Evolutionary conservation across 2,888 invertebrate species (phyloP).

Genomic region (Tribolium freemani): DNA sequence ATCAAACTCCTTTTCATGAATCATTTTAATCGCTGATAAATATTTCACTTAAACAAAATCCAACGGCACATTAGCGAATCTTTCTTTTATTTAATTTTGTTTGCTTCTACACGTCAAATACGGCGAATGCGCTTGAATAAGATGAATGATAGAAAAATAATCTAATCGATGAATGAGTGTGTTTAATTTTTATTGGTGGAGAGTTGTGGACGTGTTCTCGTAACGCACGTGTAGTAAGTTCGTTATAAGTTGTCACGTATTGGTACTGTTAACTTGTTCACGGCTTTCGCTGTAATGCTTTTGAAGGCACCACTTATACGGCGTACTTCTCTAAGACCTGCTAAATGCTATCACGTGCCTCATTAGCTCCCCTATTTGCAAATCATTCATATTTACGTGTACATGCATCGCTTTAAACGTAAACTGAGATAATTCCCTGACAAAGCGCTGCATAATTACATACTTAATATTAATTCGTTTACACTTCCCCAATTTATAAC

Average conservation of each 20-base stretch:
- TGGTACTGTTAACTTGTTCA: conserved; percentile 40
- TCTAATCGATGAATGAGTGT: conserved; percentile 9
- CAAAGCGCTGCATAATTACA: conserved; percentile 40
- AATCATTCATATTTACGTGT: conserved; percentile 46
- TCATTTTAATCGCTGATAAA: conserved; percentile 45
- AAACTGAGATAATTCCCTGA: conserved; percentile 40
- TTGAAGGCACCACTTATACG: conserved; percentile 35
- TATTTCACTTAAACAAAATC: conserved; percentile 44
- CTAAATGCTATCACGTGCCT: conserved; percentile 45
- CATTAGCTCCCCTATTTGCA: conserved; percentile 45
- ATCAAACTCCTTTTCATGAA: conserved; percentile 45
- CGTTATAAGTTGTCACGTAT: conserved; percentile 42
- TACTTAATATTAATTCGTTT: conserved; percentile 41
- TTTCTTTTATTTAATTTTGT: conserved; percentile 15
- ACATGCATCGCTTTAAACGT: conserved; percentile 39
- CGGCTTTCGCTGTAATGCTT: conserved; percentile 38
- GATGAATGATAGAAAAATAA: conserved; percentile 12
- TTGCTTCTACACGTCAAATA: neutral
- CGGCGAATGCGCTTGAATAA: neutral
- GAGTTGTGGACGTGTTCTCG: conserved; percentile 7
- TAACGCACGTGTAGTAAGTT: conserved; percentile 25
- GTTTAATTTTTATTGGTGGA: conserved; percentile 14
- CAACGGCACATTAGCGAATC: conserved; percentile 1
- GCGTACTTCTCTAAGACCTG: conserved; percentile 42
- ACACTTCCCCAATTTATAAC: conserved; percentile 29